Base-by-base conservation (phyloP, 2,888 invertebrate genomes). In the Unio delphinus region DNA sequence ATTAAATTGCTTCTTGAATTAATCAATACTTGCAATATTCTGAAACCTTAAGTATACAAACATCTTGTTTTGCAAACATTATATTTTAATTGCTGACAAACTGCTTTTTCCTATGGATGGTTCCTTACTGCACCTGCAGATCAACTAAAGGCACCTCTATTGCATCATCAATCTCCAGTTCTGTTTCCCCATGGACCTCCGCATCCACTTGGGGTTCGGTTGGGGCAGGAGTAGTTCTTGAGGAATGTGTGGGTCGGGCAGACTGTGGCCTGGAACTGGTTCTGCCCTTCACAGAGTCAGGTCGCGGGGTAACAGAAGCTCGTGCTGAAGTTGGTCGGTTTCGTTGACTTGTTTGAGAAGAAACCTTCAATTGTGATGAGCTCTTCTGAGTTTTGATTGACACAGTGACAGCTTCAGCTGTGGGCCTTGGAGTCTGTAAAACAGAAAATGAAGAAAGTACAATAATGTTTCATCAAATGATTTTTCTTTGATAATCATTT, bases 221-320 rank as follows among this genome's bases (percentile, higher is more conserved):
- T 3, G 68, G 71, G 34, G 61, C 71, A 26, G 68, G 65, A 28
- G 67, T 68, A n/a, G 67, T 63, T 54, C 70, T 65, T 17, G 70
- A 62, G 5, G 73, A 70, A 23, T 70, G 62, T 11, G 61, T 57
- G 18, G 65, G 70, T 26, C 65, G 70, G 30, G 73, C 73, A 23
- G 73, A 73, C 64, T 70, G 70, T 26, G 73, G 73, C 7, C 73
- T 61, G 23, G 68, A 72, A 45, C 15, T 45, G 45, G 45, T 3
- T 45, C 45, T 15, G 23, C 26, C 20, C 34, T 26, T 45, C 17
- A 45, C 30, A 60, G 60, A 28, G 4, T n/a, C 60, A 60, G 30
- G 23, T 18, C 18, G 30, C 28, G 30, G n/a, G 11, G 18, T 60
- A 60, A 2, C 18, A 7, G 60, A 23, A 30, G 26, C 28, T 17